A percentile compares a stretch with the other conserved stretches of the same genome.
These are phyloP conservation scores for Thyatira batis DNA, from an alignment of 2,888 invertebrate genomes.

Conservation along the genomic window DNA sequence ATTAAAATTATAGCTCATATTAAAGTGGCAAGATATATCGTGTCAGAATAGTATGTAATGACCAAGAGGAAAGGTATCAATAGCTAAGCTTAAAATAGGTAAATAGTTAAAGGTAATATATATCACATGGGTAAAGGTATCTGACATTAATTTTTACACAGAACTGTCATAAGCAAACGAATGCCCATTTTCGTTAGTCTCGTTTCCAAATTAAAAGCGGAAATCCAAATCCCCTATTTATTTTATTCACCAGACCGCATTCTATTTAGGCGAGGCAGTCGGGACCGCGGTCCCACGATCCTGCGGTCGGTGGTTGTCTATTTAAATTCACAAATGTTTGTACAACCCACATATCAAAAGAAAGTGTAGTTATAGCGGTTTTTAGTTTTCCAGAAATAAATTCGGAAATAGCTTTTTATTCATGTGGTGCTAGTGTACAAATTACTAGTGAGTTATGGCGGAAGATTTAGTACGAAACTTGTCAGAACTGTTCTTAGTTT, in stretches of 20 bases:
- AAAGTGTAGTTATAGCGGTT: neutral
- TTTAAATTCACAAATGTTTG: slow-evolving; percentile 1
- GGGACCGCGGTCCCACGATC: neutral
- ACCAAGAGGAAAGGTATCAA: no score
- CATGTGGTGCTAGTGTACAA: no score
- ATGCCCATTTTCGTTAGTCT: neutral
- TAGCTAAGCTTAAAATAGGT: no score
- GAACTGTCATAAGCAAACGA: neutral
- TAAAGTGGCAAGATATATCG: no score
- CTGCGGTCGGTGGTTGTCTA: neutral
- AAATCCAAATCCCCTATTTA: neutral
- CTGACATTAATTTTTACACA: neutral
- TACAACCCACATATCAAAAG: neutral
- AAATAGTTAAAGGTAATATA: no score
- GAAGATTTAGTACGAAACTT: no score
- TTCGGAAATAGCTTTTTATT: neutral
- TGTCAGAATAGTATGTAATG: no score
- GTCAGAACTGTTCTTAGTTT: no score
- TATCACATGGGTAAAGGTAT: no score
- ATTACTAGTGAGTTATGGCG: no score
- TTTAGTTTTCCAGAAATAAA: neutral
- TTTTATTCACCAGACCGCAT: neutral
- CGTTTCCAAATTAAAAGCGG: neutral
- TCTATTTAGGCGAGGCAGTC: neutral
- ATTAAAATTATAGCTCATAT: no score